Conservation (phyloP, 2,888 invertebrate species). For the Andrena dorsata region DNA sequence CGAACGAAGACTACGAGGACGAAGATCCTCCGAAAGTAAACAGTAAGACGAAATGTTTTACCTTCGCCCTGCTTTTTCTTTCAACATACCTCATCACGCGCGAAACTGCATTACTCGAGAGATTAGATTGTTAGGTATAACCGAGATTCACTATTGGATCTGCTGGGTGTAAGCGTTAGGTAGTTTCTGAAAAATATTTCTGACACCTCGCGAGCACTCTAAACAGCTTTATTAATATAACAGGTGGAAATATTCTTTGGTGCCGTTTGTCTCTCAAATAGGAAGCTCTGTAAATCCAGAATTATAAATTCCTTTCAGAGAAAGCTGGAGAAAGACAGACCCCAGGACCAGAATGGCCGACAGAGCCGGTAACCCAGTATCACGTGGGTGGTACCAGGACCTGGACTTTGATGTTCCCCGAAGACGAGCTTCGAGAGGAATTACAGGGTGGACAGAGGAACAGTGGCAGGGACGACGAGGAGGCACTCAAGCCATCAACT, state of each 20-base stretch:
- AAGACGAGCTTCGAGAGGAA: slow-evolving; percentile 7
- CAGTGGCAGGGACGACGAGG: not conserved
- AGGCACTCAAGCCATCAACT: slow-evolving; percentile 28
- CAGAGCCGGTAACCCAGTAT: slow-evolving; percentile 67
- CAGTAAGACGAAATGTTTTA: not conserved
- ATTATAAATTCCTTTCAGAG: slow-evolving; percentile 6
- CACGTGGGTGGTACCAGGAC: slow-evolving; percentile 73
- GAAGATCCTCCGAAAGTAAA: not conserved
- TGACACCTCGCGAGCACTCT: no score
- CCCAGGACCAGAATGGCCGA: slow-evolving; percentile 74
- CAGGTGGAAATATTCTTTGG: no score
- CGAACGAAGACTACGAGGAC: not conserved
- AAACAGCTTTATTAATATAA: no score
- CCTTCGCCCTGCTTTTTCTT: not conserved
- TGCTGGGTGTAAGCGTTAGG: no score
- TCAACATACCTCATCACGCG: no score
- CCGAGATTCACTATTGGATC: no score
- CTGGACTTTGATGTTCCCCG: slow-evolving; percentile 69
- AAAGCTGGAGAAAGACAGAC: not conserved
- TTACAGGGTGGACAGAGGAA: not conserved
- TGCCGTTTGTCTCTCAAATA: no score
- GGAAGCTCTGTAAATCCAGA: no score
- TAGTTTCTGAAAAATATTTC: no score
- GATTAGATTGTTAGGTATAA: no score
- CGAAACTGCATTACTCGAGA: no score